These are phyloP conservation scores for Ametastegia equiseti DNA, from an alignment of 2,888 invertebrate genomes.

Conservation along the genomic window DNA sequence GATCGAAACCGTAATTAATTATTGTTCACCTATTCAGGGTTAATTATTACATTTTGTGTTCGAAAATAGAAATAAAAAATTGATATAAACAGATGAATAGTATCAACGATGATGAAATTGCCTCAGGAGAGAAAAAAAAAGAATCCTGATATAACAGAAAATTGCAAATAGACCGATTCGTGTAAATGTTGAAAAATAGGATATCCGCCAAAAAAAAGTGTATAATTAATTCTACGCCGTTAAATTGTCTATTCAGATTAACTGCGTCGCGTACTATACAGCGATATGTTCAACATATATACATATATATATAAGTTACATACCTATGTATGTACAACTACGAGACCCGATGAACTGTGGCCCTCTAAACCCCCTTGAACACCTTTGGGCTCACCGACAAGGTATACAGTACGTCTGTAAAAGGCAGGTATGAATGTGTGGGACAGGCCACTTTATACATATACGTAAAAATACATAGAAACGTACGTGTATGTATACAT, in stretches of 20 bases:
- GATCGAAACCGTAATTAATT: no score
- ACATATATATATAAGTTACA: not conserved
- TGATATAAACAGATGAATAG: no score
- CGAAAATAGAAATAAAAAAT: no score
- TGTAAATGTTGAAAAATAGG: not conserved
- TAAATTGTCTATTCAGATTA: conserved; percentile 10
- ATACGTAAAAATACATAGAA: no score
- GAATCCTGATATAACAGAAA: no score
- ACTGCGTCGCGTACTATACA: not conserved
- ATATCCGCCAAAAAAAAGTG: not conserved
- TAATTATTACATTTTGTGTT: no score
- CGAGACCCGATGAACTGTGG: not conserved
- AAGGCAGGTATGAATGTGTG: not conserved
- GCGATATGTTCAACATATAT: not conserved
- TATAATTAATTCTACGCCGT: not conserved
- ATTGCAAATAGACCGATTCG: no score
- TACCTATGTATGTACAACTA: no score
- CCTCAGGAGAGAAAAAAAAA: no score
- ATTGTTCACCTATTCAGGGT: no score
- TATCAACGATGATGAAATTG: no score
- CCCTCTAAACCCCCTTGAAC: conserved; percentile 3
- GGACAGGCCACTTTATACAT: not conserved
- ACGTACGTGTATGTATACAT: not conserved
- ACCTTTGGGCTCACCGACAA: conserved; percentile 29
- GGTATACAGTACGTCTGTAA: conserved; percentile 12